Percentiles rank a stretch among this genome's conserved stretches.
phyloP scores from a whole-genome alignment of 1,140 invertebrate genomes.

The Diachasma alloeum region DNA sequence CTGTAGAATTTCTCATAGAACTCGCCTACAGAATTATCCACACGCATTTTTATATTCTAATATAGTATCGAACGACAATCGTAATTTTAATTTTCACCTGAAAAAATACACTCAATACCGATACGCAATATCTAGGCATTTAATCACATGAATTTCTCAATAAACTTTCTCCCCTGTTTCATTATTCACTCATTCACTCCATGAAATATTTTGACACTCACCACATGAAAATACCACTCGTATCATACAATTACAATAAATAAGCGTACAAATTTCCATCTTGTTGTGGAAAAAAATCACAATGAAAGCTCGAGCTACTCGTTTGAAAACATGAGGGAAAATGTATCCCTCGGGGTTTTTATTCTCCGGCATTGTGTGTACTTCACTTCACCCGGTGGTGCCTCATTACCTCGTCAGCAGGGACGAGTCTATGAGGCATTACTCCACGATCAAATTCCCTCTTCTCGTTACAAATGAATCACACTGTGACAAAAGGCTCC shows the following conservation, averaged over 20 bases:
- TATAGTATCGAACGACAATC: not conserved
- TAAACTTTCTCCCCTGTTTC: not conserved
- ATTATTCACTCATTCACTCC: not conserved
- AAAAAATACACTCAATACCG: not conserved
- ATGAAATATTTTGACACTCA: not conserved
- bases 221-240: not conserved
- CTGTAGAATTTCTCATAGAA: too few species aligned
- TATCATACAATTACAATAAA: not conserved
- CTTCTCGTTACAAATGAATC: not conserved
- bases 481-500: not conserved
- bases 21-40: not conserved
- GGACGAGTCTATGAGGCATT: not conserved
- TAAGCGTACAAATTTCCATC: not conserved
- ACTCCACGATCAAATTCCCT: not conserved
- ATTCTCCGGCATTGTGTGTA: not conserved
- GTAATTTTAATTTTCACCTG: not conserved
- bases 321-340: not conserved
- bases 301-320: not conserved
- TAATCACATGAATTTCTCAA: not conserved
- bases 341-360: not conserved
- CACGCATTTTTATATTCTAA: not conserved
- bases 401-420: not conserved
- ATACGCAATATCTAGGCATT: too few species aligned
- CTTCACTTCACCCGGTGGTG: not conserved
- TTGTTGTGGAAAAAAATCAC: not conserved